phyloP scores from a whole-genome alignment of 2,888 invertebrate genomes.

The Hirtodrosophila confusa region DNA sequence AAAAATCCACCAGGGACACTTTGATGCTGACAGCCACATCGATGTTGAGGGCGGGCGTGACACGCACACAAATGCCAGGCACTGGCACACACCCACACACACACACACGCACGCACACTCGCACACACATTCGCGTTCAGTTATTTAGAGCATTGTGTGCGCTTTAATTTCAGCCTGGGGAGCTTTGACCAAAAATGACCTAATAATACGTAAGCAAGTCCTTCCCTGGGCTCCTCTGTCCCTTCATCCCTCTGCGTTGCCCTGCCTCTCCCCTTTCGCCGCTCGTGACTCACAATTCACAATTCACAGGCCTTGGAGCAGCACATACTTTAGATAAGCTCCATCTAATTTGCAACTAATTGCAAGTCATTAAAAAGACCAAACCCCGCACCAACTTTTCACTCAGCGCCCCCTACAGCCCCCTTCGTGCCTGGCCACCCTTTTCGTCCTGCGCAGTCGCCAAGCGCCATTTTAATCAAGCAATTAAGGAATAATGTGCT shows the following conservation, averaged over 20 bases:
- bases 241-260: background rate
- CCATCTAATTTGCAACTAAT: constrained; percentile 74
- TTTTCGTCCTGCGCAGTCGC: constrained; percentile 9
- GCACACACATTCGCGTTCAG: background rate
- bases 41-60: constrained; percentile 42
- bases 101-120: background rate
- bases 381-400: background rate
- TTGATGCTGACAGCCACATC: constrained; percentile 56
- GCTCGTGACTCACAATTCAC: background rate
- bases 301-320: constrained; percentile 8
- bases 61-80: constrained; percentile 34
- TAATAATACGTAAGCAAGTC: constrained; percentile 46
- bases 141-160: constrained; percentile 27
- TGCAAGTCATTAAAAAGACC: constrained; percentile 67
- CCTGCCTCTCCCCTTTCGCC: background rate
- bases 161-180: constrained; percentile 53
- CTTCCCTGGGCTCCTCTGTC: background rate
- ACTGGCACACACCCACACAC: background rate
- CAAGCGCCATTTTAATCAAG: constrained; percentile 65
- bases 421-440: background rate
- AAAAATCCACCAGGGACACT: constrained; percentile 54
- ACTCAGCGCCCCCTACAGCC: background rate
- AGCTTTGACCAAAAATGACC: constrained; percentile 51
- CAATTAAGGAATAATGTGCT: constrained; percentile 76
- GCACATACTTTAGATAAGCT: constrained; percentile 56